Evolutionary conservation across 2,888 invertebrate genomes (phyloP), one percentile per base, ranked within the genome.

Genomic region (Tetranychus piercei): DNA sequence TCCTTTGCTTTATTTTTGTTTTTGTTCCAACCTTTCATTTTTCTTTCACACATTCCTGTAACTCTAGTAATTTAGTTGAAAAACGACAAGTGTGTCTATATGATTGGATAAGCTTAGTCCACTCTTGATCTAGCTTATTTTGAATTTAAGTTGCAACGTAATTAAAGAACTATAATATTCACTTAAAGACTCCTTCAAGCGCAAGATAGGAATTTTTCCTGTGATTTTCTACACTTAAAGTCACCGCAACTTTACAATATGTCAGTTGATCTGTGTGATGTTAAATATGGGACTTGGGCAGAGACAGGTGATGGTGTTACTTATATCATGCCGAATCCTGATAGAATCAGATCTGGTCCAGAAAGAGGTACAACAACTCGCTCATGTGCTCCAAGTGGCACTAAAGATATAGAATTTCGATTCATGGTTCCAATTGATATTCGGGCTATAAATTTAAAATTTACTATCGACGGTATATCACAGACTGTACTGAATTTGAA

Each of bases 401-500:
- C 55, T 55, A 55, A 55, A 55, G 69, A 69, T n/a, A 69, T 69
- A 23, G 69, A 23, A 23, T 69, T 69, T 69, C 9, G 9, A 69
- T 69, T 69, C n/a, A 69, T 18, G n/a, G 20, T 20, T 22, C 69
- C 69, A 69, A 69, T 69, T 69, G 69, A 69, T 69, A 9, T 69
- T 8, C 11, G 69, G n/a, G 20, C 34, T n/a, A 69, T 69, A 23
- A 34, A 8, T 18, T 69, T 20, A 18, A 34, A n/a, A 18, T 69
- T 18, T 20, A 18, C 20, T 6, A 34, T 69, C n/a, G 69, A 34
- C 4, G n/a, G 55, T 55, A 9, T 15, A 8, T 55, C 15, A 34
- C 15, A 55, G 55, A 5, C 6, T 15, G 15, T 2, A 6, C 9
- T 15, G 55, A 15, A 9, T 55, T 15, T 15, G 15, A 55, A 15